Conservation (phyloP, 2,888 invertebrate genomes). For the Azorinus chamasolen region DNA sequence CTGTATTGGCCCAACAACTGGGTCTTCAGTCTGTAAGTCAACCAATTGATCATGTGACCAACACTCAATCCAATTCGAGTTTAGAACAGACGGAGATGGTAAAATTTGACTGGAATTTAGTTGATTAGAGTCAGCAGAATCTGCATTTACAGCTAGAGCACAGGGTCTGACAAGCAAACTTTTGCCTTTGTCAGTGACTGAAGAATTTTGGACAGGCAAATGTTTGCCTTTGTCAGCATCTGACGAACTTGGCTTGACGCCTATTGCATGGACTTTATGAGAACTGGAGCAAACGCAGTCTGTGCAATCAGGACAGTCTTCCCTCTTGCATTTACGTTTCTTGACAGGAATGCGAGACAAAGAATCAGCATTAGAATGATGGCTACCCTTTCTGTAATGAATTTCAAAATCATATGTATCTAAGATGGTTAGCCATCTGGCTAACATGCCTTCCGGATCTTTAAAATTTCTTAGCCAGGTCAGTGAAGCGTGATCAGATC, state of each 20-base stretch:
- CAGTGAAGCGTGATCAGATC: conserved; percentile 70
- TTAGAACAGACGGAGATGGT: neutral
- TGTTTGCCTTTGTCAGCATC: no score
- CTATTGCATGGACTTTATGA: no score
- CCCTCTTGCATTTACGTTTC: conserved; percentile 21
- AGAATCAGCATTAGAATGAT: conserved; percentile 22
- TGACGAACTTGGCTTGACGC: no score
- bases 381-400: conserved; percentile 21
- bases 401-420: conserved; percentile 40
- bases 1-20: conserved; percentile 14
- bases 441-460: conserved; percentile 44
- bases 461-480: conserved; percentile 42
- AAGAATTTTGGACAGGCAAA: no score
- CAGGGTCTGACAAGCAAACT: no score
- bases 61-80: conserved; percentile 15
- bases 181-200: no score
- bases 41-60: conserved; percentile 21
- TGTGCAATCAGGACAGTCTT: conserved; percentile 21
- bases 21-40: conserved; percentile 9
- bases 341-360: conserved; percentile 18
- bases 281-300: neutral
- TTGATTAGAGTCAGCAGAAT: neutral
- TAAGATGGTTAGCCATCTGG: conserved; percentile 30
- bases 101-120: conserved; percentile 1
- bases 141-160: neutral